phyloP scores from a whole-genome alignment of 1,140 invertebrate genomes.

The Catajapyx aquilonaris region DNA sequence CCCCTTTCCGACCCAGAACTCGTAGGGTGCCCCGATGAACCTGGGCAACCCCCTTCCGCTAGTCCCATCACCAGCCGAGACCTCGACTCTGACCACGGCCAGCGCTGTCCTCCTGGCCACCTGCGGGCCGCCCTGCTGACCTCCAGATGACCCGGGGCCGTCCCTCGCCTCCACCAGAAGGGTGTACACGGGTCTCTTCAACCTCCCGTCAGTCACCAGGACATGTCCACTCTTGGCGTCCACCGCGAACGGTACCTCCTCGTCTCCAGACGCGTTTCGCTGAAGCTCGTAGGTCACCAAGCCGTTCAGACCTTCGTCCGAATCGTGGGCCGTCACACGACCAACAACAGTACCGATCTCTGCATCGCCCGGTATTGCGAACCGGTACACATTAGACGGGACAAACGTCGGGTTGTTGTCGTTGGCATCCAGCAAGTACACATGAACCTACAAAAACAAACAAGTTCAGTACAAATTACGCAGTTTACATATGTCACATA shows the following conservation, averaged over 20 bases:
- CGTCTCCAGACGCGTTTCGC: slow-evolving; percentile 26
- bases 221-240: slow-evolving; percentile 46
- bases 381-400: slow-evolving; percentile 57
- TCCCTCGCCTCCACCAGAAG: slow-evolving; percentile 63
- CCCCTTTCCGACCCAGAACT: slow-evolving; percentile 71
- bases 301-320: slow-evolving; percentile 57
- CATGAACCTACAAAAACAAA: too few relatives aligned
- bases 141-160: too few relatives aligned
- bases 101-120: slow-evolving; percentile 56
- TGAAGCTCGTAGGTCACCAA: slow-evolving; percentile 54
- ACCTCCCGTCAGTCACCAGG: slow-evolving; percentile 38
- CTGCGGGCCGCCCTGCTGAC: slow-evolving; percentile 55
- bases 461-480: slow-evolving; percentile 1
- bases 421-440: slow-evolving; percentile 61
- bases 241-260: slow-evolving; percentile 42
- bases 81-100: slow-evolving; percentile 57
- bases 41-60: slow-evolving; percentile 34
- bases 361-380: slow-evolving; percentile 41
- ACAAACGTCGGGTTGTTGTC: slow-evolving; percentile 70
- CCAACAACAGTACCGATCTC: slow-evolving; percentile 44
- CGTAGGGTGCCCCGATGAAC: slow-evolving; percentile 70
- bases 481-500: too few relatives aligned
- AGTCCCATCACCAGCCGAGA: slow-evolving; percentile 23
- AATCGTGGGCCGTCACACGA: slow-evolving; percentile 52
- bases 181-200: slow-evolving; percentile 43